Evolutionary conservation across 2,888 invertebrate species (phyloP), one percentile per base, ranked within the genome.

Genomic region (Chloromyia formosa): DNA sequence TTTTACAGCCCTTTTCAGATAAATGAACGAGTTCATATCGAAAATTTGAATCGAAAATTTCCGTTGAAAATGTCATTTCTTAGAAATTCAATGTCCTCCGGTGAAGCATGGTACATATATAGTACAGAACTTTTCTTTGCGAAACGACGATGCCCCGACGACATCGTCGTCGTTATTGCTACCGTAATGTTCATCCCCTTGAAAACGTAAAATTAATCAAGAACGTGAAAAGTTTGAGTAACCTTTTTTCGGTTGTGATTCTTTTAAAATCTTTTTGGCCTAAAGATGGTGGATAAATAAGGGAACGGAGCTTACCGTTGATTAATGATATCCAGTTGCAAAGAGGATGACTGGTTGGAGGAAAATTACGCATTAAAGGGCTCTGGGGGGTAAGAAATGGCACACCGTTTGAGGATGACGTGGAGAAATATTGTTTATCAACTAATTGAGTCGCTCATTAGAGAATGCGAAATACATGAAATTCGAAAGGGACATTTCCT

Each of bases 201-300:
- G 27, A 35, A 35, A 35, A 35, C 27, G 27, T 35, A 18, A 20
- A 22, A 45, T 14, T 66, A 42, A 66, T 66, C 66, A 66, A 18
- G 9, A 66, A 66, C 42, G 66, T 66, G 66, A 66, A 66, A 66
- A 66, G 66, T 66, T 66, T 49, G 45, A 66, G 42, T 16, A 45
- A 45, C 45, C 45, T 22, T 45, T 61, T 45, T 66, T 35, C 27
- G 27, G 27, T 35, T 35, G n/a, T 49, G 22, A 66, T 45, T 49
- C 45, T 66, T 64, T 45, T 20, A 22, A 66, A 45, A 49, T 3
- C 12, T 64, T 42, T 40, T 64, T 16, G 35, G 42, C 42, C 1
- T 42, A 35, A 64, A 45, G 66, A 66, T 49, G 42, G 14, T 53
- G 53, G 4, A 20, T 56, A 18, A 56, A 20, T 18, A 18, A 56